Percentiles rank a stretch among this genome's conserved stretches.
Evolutionary conservation across 2,797 vertebrate genomes (phyloP).

Genomic region (Rhynchonycteris naso): DNA sequence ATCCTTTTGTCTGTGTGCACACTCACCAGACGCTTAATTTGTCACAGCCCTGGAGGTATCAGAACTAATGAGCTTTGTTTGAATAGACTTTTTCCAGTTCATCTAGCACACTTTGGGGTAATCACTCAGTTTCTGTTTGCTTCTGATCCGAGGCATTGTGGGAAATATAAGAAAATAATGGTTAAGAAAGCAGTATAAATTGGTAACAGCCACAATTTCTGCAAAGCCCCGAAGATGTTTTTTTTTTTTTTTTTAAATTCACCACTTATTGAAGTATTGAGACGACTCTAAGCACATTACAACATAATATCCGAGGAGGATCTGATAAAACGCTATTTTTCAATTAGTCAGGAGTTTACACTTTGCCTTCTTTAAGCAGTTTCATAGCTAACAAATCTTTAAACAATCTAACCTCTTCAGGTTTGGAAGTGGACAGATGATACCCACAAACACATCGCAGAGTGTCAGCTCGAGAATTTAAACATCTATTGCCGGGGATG

Average conservation of each 20-base stretch:
- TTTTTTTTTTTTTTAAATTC: slow-evolving; percentile 84
- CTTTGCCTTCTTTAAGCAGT: slow-evolving; percentile 82
- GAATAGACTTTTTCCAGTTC: slow-evolving; percentile 94
- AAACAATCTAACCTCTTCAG: slow-evolving; percentile 86
- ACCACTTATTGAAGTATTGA: slow-evolving; percentile 83
- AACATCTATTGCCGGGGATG: slow-evolving; percentile 83
- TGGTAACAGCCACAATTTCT: slow-evolving; percentile 83
- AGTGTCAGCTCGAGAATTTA: slow-evolving; percentile 80
- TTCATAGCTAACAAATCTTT: slow-evolving; percentile 86
- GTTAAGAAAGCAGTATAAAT: slow-evolving; percentile 84
- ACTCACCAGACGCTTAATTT: slow-evolving; percentile 91
- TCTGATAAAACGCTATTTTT: slow-evolving; percentile 84
- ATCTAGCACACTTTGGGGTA: slow-evolving; percentile 93
- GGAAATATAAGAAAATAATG: slow-evolving; percentile 88
- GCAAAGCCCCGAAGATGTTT: slow-evolving; percentile 85
- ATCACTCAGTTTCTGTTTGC: slow-evolving; percentile 92
- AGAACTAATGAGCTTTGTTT: slow-evolving; percentile 94
- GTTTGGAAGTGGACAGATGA: slow-evolving; percentile 86
- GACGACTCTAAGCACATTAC: slow-evolving; percentile 83
- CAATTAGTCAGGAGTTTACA: slow-evolving; percentile 84
- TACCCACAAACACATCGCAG: slow-evolving; percentile 80
- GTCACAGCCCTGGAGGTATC: slow-evolving; percentile 92
- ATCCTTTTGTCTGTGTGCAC: slow-evolving; percentile 89
- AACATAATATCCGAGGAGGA: slow-evolving; percentile 81
- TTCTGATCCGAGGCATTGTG: slow-evolving; percentile 88